Evolutionary conservation across 1,140 invertebrate species (phyloP).

Genomic region (Campoletis sonorensis): DNA sequence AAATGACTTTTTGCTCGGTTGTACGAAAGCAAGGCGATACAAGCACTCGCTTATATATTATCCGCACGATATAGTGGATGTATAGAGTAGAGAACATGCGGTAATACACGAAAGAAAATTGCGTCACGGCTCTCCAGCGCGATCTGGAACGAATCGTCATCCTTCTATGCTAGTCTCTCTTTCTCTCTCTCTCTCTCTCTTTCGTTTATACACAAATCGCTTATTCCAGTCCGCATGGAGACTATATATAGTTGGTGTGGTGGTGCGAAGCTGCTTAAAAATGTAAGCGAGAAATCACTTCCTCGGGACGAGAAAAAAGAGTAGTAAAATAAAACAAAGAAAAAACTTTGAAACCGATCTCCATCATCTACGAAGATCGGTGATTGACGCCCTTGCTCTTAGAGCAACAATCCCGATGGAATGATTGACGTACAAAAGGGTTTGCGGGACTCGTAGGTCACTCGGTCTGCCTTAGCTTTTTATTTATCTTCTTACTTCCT

Average conservation of each 20-base stretch:
- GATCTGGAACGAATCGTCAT: slow-evolving; percentile 43
- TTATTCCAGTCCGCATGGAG: background rate
- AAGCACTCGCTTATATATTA: slow-evolving; percentile 21
- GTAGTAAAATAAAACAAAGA: background rate
- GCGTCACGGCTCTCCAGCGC: slow-evolving; percentile 40
- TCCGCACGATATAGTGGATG: slow-evolving; percentile 3
- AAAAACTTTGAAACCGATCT: slow-evolving; percentile 1
- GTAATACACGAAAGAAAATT: slow-evolving; percentile 42
- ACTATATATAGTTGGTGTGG: background rate
- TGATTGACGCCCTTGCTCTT: slow-evolving; percentile 35
- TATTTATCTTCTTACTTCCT: background rate
- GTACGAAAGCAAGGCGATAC: background rate
- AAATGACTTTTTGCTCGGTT: slow-evolving; percentile 1
- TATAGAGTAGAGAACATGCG: slow-evolving; percentile 1
- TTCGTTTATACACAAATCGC: background rate
- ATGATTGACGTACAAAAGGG: slow-evolving; percentile 37
- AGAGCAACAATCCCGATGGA: background rate
- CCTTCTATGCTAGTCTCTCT: slow-evolving; percentile 8
- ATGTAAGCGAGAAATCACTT: slow-evolving; percentile 38
- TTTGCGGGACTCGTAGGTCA: slow-evolving; percentile 18
- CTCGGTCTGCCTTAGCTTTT: background rate
- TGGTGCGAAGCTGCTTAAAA: slow-evolving; percentile 14
- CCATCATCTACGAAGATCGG: slow-evolving; percentile 36
- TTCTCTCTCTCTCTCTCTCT: slow-evolving; percentile 10
- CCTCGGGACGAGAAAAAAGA: background rate